Percentiles rank a stretch among this genome's conserved stretches.
These are phyloP conservation scores for Serranus cabrilla DNA, from an alignment of 2,797 vertebrate genomes.

Conservation along the genomic window DNA sequence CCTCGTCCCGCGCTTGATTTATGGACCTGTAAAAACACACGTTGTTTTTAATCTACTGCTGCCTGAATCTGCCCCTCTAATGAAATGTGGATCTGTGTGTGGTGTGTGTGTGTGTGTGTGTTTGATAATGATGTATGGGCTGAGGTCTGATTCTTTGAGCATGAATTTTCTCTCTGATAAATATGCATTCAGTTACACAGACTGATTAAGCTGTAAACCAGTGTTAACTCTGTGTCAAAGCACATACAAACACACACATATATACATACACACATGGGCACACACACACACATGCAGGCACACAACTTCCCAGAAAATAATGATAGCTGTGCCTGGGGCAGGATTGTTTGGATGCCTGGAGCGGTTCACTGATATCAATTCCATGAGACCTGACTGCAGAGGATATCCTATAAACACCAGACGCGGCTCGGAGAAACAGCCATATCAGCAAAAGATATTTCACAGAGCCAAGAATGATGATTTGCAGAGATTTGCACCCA, in stretches of 20 bases:
- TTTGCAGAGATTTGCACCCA: slow-evolving; percentile 30
- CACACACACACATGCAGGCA: slow-evolving; percentile 22
- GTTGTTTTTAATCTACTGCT: slow-evolving; percentile 87
- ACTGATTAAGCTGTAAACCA: slow-evolving; percentile 86
- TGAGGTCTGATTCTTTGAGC: slow-evolving; percentile 79
- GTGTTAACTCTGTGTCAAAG: slow-evolving; percentile 79
- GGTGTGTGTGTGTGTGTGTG: slow-evolving; percentile 65
- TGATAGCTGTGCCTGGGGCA: slow-evolving; percentile 70
- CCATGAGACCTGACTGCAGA: slow-evolving; percentile 65
- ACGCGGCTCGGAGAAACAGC: slow-evolving; percentile 36
- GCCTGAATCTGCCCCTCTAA: slow-evolving; percentile 82
- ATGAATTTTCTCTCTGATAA: slow-evolving; percentile 85
- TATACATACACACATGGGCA: slow-evolving; percentile 26
- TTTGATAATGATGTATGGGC: slow-evolving; percentile 82
- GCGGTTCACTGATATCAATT: slow-evolving; percentile 69
- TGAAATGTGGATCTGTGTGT: slow-evolving; percentile 80
- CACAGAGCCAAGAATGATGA: slow-evolving; percentile 20
- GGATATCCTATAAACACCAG: slow-evolving; percentile 54
- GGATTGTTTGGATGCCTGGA: slow-evolving; percentile 73
- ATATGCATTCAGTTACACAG: slow-evolving; percentile 83
- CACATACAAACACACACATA: slow-evolving; percentile 62
- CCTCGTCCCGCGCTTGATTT: slow-evolving; percentile 82
- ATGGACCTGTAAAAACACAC: slow-evolving; percentile 87
- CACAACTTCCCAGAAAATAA: slow-evolving; percentile 63
- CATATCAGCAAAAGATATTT: slow-evolving; percentile 52